Evolutionary conservation across 2,888 invertebrate genomes (phyloP).

Genomic region (Cyclophora punctaria): DNA sequence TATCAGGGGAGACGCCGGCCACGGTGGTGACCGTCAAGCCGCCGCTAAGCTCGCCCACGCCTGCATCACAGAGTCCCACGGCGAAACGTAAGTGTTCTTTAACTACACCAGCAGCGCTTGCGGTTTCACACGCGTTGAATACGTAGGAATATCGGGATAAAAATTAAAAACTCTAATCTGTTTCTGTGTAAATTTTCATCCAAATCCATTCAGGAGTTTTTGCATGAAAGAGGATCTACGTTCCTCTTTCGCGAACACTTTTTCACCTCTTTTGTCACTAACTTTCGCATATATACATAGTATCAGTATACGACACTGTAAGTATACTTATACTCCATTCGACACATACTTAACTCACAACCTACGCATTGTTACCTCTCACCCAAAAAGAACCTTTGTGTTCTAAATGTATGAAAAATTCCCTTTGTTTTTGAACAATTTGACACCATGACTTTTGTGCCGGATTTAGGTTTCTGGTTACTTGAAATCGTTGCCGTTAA

Average conservation of each 20-base stretch:
- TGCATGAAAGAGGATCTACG: no score
- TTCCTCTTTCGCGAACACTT: no score
- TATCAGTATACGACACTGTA: no score
- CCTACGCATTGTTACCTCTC: neutral
- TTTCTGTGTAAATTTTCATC: slow-evolving; percentile 1
- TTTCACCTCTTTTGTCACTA: no score
- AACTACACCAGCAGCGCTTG: slow-evolving; percentile 1
- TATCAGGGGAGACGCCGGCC: slow-evolving; percentile 37
- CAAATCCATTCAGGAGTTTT: no score
- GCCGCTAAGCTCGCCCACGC: slow-evolving; percentile 35
- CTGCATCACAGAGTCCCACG: slow-evolving; percentile 32
- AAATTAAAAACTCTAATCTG: neutral
- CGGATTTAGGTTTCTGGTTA: slow-evolving; percentile 2
- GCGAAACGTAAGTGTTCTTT: slow-evolving; percentile 50
- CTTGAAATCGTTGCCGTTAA: neutral
- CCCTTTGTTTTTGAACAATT: slow-evolving; percentile 29
- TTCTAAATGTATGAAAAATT: slow-evolving; percentile 12
- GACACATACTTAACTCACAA: slow-evolving; percentile 9
- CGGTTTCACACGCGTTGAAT: neutral
- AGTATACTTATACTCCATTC: slow-evolving; percentile 6
- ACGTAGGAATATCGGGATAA: no score
- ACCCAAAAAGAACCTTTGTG: neutral
- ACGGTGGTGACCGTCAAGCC: slow-evolving; percentile 41
- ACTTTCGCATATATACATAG: no score
- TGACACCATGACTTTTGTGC: slow-evolving; percentile 22